Conservation (phyloP, 2,888 invertebrate species). For the Unio pictorum region DNA sequence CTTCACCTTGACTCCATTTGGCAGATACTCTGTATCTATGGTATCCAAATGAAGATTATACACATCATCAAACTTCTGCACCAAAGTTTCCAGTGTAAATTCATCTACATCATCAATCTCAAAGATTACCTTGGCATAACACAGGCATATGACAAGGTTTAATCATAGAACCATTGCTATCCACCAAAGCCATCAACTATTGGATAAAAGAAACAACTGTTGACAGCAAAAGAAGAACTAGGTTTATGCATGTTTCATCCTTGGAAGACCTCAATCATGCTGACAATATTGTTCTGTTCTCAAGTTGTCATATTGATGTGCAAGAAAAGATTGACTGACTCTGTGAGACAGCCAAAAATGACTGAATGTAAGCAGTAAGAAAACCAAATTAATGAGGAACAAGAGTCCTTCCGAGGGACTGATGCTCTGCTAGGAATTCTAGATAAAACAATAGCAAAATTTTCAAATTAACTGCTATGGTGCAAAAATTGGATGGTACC, state of each 20-base stretch:
- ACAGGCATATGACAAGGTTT: background rate
- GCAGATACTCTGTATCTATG: constrained; percentile 3
- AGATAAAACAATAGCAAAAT: too few relatives aligned
- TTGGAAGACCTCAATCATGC: constrained; percentile 4
- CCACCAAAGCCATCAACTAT: background rate
- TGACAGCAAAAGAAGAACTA: constrained; percentile 2
- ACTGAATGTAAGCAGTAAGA: too few relatives aligned
- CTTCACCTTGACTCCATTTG: background rate
- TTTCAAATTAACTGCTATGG: too few relatives aligned
- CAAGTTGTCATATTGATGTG: background rate
- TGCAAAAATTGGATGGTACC: too few relatives aligned
- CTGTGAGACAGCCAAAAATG: too few relatives aligned
- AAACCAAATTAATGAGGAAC: too few relatives aligned
- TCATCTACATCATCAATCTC: background rate
- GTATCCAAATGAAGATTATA: background rate
- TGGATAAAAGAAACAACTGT: constrained; percentile 5
- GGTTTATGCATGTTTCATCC: background rate
- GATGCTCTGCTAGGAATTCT: too few relatives aligned
- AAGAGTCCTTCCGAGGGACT: too few relatives aligned
- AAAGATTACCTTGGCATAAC: constrained; percentile 3
- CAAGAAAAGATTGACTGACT: too few relatives aligned
- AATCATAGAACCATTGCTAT: background rate
- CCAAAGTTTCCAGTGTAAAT: background rate
- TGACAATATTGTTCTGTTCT: constrained; percentile 1
- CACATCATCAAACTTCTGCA: background rate